Percentiles rank a stretch among this genome's conserved stretches.
Evolutionary conservation across 2,113 vertebrate genomes (phyloP).

Genomic region (Ia io): DNA sequence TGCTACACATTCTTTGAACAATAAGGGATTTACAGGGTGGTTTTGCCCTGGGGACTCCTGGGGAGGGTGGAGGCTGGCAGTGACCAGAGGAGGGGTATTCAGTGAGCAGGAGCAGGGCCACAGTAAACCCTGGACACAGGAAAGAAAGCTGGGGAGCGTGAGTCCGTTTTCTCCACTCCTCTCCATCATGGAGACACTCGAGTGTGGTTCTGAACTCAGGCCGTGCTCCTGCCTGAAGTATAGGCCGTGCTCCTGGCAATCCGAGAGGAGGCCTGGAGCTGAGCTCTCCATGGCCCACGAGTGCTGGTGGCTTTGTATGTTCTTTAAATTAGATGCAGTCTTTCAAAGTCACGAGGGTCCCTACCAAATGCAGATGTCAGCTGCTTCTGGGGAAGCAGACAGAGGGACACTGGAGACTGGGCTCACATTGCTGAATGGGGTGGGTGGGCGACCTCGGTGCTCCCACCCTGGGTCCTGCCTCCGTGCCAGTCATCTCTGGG

Average conservation of each 20-base stretch:
- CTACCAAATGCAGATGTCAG: rapidly evolving
- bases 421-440: rapidly evolving
- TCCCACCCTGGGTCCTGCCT: not conserved
- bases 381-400: no score
- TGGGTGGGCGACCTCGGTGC: rapidly evolving
- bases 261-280: rapidly evolving
- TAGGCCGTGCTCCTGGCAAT: rapidly evolving
- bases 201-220: rapidly evolving
- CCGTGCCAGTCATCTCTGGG: rapidly evolving
- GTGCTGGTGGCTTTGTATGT: not conserved
- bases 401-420: not conserved
- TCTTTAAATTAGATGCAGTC: not conserved
- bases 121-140: rapidly evolving
- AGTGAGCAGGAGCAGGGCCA: not conserved
- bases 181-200: not conserved
- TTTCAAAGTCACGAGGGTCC: not conserved
- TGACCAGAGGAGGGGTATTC: not conserved
- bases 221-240: rapidly evolving
- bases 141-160: rapidly evolving
- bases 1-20: rapidly evolving
- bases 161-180: rapidly evolving
- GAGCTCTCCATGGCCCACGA: rapidly evolving
- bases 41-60: no score
- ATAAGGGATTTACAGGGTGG: no score
- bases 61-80: no score